Percentiles rank a stretch among this genome's conserved stretches.
Evolutionary conservation across 2,113 vertebrate genomes (phyloP).

Genomic region (Cynopterus brachyotis): DNA sequence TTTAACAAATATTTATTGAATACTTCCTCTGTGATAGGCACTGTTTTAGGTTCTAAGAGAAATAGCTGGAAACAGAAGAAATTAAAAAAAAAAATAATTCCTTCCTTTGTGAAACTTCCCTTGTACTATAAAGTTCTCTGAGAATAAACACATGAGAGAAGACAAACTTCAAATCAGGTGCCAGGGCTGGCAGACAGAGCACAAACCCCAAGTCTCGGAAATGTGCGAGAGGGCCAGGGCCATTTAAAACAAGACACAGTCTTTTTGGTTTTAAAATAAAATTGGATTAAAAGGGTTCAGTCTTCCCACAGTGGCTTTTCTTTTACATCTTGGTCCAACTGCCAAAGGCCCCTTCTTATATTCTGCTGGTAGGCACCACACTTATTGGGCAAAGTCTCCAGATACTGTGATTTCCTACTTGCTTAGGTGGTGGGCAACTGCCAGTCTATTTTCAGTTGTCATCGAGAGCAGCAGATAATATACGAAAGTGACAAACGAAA

Average conservation of each 20-base stretch:
- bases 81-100: background rate
- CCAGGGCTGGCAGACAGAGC: background rate
- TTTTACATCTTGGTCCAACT: background rate
- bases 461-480: background rate
- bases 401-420: background rate
- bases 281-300: background rate
- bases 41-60: background rate
- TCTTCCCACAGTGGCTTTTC: background rate
- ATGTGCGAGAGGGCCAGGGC: background rate
- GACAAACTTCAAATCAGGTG: background rate
- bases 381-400: background rate
- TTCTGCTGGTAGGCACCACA: background rate
- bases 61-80: background rate
- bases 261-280: background rate
- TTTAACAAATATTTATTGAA: background rate
- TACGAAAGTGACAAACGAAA: background rate
- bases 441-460: background rate
- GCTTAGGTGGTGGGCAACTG: background rate
- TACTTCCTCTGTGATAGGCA: background rate
- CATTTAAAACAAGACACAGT: background rate
- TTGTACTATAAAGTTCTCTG: background rate
- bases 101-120: background rate
- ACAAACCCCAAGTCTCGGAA: background rate
- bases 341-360: background rate
- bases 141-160: background rate